These are phyloP conservation scores for Aphaenogaster rudis DNA, from an alignment of 1,140 invertebrate species.

Conservation along the genomic window DNA sequence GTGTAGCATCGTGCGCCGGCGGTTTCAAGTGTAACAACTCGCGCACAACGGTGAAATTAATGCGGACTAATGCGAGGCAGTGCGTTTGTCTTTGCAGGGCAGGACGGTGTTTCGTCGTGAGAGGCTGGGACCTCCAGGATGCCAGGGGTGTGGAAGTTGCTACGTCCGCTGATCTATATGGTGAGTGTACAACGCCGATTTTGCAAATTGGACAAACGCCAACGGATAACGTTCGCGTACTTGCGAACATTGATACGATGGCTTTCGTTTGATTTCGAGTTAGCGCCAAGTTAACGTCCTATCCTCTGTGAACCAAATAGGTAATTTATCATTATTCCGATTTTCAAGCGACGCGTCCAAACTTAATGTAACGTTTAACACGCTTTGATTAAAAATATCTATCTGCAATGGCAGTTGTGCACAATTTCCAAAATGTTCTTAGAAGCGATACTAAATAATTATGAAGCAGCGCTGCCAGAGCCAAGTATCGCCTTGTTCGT, in stretches of 20 bases:
- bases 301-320: background rate
- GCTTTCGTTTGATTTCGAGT: slow-evolving; percentile 21
- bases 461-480: background rate
- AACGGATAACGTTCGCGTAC: background rate
- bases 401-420: background rate
- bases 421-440: background rate
- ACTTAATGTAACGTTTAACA: slow-evolving; percentile 33
- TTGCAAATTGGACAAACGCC: slow-evolving; percentile 3
- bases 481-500: background rate
- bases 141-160: slow-evolving; percentile 86
- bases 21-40: background rate
- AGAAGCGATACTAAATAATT: slow-evolving; percentile 28
- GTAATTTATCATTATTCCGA: slow-evolving; percentile 18
- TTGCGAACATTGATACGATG: no score
- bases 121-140: slow-evolving; percentile 86
- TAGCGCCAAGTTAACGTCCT: background rate
- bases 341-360: background rate
- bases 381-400: background rate
- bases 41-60: slow-evolving; percentile 38
- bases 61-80: background rate
- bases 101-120: slow-evolving; percentile 84
- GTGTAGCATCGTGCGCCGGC: slow-evolving; percentile 11
- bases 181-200: slow-evolving; percentile 77
- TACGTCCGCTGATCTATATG: slow-evolving; percentile 86
- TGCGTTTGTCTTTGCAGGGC: slow-evolving; percentile 78